Conservation (phyloP, 1,140 invertebrate species). For the Pemphigus obesinymphae region DNA sequence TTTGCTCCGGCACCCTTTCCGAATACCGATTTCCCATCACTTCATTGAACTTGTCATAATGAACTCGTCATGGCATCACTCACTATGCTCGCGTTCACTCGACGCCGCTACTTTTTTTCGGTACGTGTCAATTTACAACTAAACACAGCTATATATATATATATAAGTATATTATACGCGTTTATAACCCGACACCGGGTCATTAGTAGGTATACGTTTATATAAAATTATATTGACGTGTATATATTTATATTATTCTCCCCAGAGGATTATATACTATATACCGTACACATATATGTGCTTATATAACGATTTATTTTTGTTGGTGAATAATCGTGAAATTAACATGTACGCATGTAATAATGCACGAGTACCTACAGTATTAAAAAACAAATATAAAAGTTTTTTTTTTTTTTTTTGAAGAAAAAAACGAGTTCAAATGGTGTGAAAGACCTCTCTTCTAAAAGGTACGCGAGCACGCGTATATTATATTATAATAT, state of each 20-base stretch:
- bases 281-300: too few relatives aligned
- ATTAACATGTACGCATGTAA: neutral
- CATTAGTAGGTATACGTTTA: neutral
- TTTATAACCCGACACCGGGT: too few relatives aligned
- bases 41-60: constrained; percentile 39
- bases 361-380: too few relatives aligned
- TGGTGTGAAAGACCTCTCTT: constrained; percentile 23
- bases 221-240: too few relatives aligned
- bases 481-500: neutral
- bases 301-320: neutral
- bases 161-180: too few relatives aligned
- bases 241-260: too few relatives aligned
- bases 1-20: constrained; percentile 24
- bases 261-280: too few relatives aligned
- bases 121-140: constrained; percentile 34
- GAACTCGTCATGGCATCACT: constrained; percentile 36
- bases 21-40: constrained; percentile 38
- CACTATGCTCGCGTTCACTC: neutral
- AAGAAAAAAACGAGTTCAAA: constrained; percentile 5
- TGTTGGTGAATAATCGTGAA: neutral
- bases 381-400: too few relatives aligned
- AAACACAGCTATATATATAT: too few relatives aligned
- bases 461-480: neutral
- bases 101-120: constrained; percentile 1
- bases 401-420: too few relatives aligned